Conservation (phyloP, 2,797 vertebrate genomes). For the Propithecus perrieri region DNA sequence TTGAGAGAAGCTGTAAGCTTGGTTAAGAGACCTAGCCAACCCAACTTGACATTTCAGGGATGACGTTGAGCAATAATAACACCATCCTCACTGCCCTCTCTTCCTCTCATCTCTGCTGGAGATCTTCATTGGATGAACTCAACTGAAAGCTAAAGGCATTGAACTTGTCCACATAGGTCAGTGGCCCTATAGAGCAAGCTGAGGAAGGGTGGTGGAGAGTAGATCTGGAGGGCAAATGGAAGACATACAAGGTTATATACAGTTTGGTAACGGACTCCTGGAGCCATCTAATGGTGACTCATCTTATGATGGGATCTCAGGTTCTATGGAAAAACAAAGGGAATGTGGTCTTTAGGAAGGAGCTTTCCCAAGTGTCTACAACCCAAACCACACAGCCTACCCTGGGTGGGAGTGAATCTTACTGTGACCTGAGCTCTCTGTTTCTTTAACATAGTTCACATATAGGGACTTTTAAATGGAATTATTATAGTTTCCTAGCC, state of each 20-base stretch:
- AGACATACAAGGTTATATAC: neutral
- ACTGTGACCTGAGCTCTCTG: too few relatives aligned
- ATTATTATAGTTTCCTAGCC: too few relatives aligned
- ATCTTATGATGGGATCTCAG: neutral
- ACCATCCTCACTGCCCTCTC: neutral
- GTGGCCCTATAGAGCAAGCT: neutral
- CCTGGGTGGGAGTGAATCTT: too few relatives aligned
- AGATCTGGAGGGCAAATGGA: neutral
- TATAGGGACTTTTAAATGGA: too few relatives aligned
- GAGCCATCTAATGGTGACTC: neutral
- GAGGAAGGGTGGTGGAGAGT: neutral
- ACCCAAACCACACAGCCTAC: too few relatives aligned
- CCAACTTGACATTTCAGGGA: neutral
- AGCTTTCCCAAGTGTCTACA: neutral
- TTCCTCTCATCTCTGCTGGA: neutral
- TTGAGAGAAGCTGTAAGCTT: neutral
- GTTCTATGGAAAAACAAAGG: neutral
- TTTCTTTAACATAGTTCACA: too few relatives aligned
- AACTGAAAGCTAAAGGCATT: neutral
- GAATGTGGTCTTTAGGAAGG: neutral
- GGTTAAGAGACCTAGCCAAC: neutral
- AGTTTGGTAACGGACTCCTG: neutral
- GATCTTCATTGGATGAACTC: neutral
- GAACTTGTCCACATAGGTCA: neutral
- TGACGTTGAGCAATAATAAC: neutral